Evolutionary conservation across 2,797 vertebrate genomes (phyloP).

Genomic region (Takifugu rubripes): DNA sequence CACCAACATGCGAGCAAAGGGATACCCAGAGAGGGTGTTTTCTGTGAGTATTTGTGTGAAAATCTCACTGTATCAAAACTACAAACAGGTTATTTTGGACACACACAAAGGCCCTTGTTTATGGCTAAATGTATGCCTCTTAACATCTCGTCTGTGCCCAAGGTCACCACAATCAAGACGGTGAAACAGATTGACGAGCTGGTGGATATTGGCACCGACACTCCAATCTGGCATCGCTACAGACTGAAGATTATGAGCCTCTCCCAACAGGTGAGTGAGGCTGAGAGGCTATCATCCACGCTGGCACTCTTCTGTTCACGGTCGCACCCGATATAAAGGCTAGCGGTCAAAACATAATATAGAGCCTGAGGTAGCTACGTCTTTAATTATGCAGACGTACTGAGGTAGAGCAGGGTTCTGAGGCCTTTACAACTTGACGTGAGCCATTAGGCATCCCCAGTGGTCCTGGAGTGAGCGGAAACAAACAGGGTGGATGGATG

Average conservation of each 20-base stretch:
- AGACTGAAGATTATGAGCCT: conserved; percentile 86
- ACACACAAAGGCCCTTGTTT: too few species aligned
- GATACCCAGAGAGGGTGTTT: conserved; percentile 91
- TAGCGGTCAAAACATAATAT: conserved; percentile 4
- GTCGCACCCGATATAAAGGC: not conserved
- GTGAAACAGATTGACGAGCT: conserved; percentile 93
- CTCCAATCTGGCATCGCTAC: conserved; percentile 85
- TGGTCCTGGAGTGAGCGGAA: conserved; percentile 3
- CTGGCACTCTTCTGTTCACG: not conserved
- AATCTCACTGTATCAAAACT: too few species aligned
- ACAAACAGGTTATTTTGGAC: too few species aligned
- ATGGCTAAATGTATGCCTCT: conserved; percentile 5
- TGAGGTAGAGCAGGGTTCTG: not conserved
- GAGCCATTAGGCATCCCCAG: conserved; percentile 2
- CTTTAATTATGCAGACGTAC: conserved; percentile 2
- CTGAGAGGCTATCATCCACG: not conserved
- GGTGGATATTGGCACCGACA: conserved; percentile 89
- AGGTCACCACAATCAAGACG: conserved; percentile 98
- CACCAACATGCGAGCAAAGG: conserved; percentile 96
- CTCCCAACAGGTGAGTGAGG: conserved; percentile 82
- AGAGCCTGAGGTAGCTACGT: not conserved
- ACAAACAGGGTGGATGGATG: conserved; percentile 4
- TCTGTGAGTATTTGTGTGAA: conserved; percentile 77
- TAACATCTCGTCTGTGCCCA: conserved; percentile 19
- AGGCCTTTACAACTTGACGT: conserved; percentile 3